Conservation (phyloP, 2,113 vertebrate genomes). For the Addax nasomaculatus region DNA sequence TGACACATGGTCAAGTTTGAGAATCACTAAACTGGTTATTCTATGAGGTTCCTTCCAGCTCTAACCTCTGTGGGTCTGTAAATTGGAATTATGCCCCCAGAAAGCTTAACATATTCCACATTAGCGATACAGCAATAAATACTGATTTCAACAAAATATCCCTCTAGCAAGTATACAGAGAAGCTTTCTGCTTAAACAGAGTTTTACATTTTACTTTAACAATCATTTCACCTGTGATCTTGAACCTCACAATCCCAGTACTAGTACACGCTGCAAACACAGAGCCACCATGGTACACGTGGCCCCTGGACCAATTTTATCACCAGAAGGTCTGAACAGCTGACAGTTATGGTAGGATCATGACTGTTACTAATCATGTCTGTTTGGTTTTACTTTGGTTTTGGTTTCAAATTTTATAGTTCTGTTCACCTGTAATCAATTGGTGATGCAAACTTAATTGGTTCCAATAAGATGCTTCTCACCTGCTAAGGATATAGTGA, state of each 20-base stretch:
- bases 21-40: neutral
- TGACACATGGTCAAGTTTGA: neutral
- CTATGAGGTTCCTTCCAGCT: neutral
- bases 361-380: neutral
- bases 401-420: neutral
- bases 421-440: neutral
- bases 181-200: neutral
- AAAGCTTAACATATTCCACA: neutral
- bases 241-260: neutral
- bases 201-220: neutral
- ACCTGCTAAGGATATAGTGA: slow-evolving; percentile 86
- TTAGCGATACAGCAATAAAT: neutral
- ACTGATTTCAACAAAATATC: neutral
- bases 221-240: neutral
- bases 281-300: too few relatives aligned
- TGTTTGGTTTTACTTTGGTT: neutral
- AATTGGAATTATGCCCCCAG: neutral
- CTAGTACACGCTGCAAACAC: neutral
- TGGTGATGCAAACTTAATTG: neutral
- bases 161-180: neutral
- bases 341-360: neutral
- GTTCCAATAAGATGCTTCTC: neutral
- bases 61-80: neutral
- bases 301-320: neutral
- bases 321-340: neutral